Percentiles rank a stretch among this genome's conserved stretches.
Conservation (phyloP, 2,113 vertebrate genomes). For the Parotia lawesii region DNA sequence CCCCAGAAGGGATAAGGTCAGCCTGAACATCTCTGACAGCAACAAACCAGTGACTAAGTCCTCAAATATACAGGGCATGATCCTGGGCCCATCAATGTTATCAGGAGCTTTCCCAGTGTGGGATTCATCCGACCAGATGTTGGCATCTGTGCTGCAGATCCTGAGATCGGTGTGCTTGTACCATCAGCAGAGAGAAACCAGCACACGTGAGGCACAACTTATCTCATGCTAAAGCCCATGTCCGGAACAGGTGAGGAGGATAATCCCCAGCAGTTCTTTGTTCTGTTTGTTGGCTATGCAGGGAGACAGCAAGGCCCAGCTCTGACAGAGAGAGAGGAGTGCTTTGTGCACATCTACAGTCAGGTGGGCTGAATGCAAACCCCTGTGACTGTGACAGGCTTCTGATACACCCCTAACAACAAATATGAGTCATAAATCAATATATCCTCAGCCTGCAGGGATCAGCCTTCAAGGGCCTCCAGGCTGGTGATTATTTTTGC, state of each 20-base stretch:
- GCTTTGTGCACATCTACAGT: background rate
- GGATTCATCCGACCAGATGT: background rate
- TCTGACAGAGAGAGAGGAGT: background rate
- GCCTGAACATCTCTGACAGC: background rate
- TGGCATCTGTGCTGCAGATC: background rate
- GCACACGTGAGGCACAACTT: accelerated
- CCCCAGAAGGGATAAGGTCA: background rate
- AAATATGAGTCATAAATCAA: background rate
- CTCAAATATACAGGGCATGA: background rate
- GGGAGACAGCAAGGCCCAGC: background rate
- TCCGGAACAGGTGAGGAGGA: background rate
- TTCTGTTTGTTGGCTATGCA: background rate
- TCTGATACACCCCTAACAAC: background rate
- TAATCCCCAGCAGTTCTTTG: background rate
- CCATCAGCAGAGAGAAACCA: background rate
- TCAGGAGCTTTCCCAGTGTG: background rate
- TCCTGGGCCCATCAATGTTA: accelerated
- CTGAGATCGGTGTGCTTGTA: background rate
- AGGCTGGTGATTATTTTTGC: background rate
- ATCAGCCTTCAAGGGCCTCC: background rate
- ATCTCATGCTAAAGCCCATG: background rate
- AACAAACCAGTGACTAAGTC: background rate
- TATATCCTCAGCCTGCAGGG: background rate
- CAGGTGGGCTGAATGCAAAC: background rate
- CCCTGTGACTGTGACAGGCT: background rate